Percentiles rank a stretch among this genome's conserved stretches.
Evolutionary conservation across 2,797 vertebrate species (phyloP).

Genomic region (Myripristis murdjan): DNA sequence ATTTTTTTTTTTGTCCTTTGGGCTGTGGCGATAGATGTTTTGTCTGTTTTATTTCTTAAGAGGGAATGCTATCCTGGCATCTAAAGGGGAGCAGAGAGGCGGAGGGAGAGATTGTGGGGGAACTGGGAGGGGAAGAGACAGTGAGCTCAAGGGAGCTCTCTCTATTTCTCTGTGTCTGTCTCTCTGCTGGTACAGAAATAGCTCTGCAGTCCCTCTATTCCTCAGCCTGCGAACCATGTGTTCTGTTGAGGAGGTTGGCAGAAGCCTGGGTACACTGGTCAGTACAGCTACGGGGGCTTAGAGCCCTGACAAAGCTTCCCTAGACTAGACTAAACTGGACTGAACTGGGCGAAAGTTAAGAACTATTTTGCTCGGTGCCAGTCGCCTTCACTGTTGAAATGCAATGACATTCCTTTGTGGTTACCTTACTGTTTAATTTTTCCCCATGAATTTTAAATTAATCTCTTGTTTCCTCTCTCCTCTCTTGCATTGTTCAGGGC

Average conservation of each 20-base stretch:
- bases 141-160: conserved; percentile 49
- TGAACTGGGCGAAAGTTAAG: conserved; percentile 3
- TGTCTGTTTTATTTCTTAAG: conserved; percentile 12
- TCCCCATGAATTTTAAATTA: conserved; percentile 45
- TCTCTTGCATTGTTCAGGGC: conserved; percentile 75
- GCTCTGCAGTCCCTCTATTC: conserved; percentile 63
- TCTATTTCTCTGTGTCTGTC: conserved; percentile 27
- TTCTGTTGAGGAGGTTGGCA: conserved; percentile 76
- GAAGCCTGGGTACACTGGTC: conserved; percentile 63
- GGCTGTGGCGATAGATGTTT: conserved; percentile 10
- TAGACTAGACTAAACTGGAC: conserved; percentile 11
- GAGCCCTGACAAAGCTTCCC: conserved; percentile 56
- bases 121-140: conserved; percentile 34
- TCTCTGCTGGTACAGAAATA: conserved; percentile 75
- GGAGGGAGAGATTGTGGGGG: conserved; percentile 15
- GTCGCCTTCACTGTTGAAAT: conserved; percentile 38
- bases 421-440: conserved; percentile 42
- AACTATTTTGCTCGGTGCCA: conserved; percentile 19
- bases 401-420: conserved; percentile 41
- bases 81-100: conserved; percentile 13
- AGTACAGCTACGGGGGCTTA: conserved; percentile 57
- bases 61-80: conserved; percentile 15
- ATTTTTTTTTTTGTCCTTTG: conserved; percentile 7
- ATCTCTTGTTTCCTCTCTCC: conserved; percentile 20
- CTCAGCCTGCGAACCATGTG: conserved; percentile 73